Evolutionary conservation across 2,797 vertebrate species (phyloP), one percentile per base, ranked within the genome.

Genomic region (Aythya fuligula): DNA sequence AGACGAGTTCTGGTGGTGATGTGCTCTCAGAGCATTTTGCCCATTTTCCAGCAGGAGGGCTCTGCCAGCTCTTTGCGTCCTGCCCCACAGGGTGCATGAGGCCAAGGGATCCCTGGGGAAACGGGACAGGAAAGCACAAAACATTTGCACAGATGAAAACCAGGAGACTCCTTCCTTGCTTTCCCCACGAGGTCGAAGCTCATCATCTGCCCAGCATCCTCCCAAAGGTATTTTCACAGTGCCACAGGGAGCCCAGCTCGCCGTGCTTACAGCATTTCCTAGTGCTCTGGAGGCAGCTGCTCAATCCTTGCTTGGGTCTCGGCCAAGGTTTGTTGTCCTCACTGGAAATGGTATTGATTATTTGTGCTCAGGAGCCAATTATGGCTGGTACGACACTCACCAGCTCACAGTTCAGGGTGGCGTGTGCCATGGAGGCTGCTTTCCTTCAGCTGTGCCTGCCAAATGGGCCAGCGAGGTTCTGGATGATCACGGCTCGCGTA

Each of bases 291-390:
- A 0, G 0, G 73, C 73, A 84, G 49, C 69, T 75, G 2, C 85
- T 87, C 74, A 81, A 2, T 87, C 22, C 1, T 36, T 70, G 0
- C 32, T 86, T 94, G 95, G 82, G 45, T 86, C 80, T 84, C 4
- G 1, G 85, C 82, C 95, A 93, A 17, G 5, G 3, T 93, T 94
- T 94, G 36, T 84, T 94, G 95, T 90, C 73, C 73, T 94, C 82
- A 5, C 90, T 94, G 93, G 76, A 83, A 91, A 69, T 38, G 14
- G 34, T 71, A 90, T 94, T 65, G 83, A 93, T 93, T 88, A 38
- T 54, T 90, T 73, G 66, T 86, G n/a, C 70, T 93, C 45, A 54
- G 79, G 34, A 94, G 72, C 75, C 76, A 87, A 10, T 88, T 89
- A 15, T 25, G 49, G 89, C 73, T 0, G 0, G 10, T 80, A 6